Percentiles rank a stretch among this genome's conserved stretches.
Evolutionary conservation across 2,888 invertebrate genomes (phyloP).

Genomic region (Hypomecis atomaria): DNA sequence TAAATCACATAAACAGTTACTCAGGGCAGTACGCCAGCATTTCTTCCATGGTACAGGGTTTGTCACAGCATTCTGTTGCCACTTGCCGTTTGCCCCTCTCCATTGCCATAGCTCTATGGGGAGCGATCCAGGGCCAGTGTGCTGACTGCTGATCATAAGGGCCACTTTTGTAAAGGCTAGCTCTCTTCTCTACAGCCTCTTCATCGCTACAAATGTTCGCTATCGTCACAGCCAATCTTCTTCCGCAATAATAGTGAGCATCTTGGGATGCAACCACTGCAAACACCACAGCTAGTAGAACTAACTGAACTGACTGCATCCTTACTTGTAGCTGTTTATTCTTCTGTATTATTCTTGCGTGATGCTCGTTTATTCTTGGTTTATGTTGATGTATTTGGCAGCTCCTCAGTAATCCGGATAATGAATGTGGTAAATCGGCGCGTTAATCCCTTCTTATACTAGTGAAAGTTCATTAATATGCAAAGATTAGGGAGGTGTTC

Average conservation of each 20-base stretch:
- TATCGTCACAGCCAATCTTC: constrained; percentile 39
- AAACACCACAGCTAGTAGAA: background rate
- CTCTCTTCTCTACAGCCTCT: background rate
- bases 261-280: constrained; percentile 3
- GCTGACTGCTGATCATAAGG: background rate
- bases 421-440: constrained; percentile 10
- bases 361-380: background rate
- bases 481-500: constrained; percentile 23
- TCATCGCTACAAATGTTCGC: constrained; percentile 15
- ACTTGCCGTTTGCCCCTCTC: constrained; percentile 50
- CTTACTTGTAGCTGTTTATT: background rate
- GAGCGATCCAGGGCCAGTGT: constrained; percentile 42
- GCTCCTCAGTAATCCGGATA: background rate
- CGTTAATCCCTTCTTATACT: constrained; percentile 42
- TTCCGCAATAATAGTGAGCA: constrained; percentile 44
- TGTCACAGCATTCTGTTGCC: constrained; percentile 55
- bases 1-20: background rate
- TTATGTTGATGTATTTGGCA: background rate
- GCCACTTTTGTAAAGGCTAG: background rate
- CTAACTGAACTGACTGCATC: background rate
- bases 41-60: constrained; percentile 50
- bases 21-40: constrained; percentile 50
- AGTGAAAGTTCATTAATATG: constrained; percentile 47
- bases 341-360: background rate
- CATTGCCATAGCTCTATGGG: constrained; percentile 43